Percentiles rank a stretch among this genome's conserved stretches.
These are phyloP conservation scores for Cryptops parisi DNA, from an alignment of 2,888 invertebrate species.

Conservation along the genomic window DNA sequence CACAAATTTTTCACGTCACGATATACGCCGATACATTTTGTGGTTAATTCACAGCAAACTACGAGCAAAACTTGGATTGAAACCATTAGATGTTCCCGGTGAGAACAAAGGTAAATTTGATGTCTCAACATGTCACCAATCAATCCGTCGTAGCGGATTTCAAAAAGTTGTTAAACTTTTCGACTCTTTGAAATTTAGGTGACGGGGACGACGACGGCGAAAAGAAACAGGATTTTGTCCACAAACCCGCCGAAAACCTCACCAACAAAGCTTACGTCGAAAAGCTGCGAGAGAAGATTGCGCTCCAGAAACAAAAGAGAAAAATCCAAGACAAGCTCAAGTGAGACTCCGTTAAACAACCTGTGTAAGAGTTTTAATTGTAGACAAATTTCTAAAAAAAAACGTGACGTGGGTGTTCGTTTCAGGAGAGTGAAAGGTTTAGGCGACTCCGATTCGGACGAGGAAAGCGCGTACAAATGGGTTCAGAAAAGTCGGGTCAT, in stretches of 20 bases:
- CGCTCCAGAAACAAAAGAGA: slow-evolving; percentile 62
- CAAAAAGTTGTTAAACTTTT: neutral
- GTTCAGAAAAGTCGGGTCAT: slow-evolving; percentile 61
- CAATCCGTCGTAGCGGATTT: too few species aligned
- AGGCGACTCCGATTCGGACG: slow-evolving; percentile 48
- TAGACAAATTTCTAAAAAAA: too few species aligned
- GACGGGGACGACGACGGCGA: slow-evolving; percentile 30
- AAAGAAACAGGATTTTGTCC: slow-evolving; percentile 46
- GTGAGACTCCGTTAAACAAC: too few species aligned
- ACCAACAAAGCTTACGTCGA: slow-evolving; percentile 54
- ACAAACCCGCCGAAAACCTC: slow-evolving; percentile 37
- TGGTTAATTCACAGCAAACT: slow-evolving; percentile 65
- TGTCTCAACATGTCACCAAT: too few species aligned
- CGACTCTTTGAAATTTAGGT: slow-evolving; percentile 15
- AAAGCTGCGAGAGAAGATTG: slow-evolving; percentile 64
- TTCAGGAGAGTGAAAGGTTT: slow-evolving; percentile 30
- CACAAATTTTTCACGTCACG: too few species aligned
- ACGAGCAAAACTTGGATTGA: slow-evolving; percentile 81
- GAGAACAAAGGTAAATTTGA: slow-evolving; percentile 19
- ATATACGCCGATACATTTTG: slow-evolving; percentile 8
- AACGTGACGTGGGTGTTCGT: too few species aligned
- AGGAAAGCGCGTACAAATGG: slow-evolving; percentile 55
- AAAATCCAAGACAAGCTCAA: slow-evolving; percentile 51
- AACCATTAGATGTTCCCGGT: slow-evolving; percentile 61
- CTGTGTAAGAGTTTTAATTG: too few species aligned